Evolutionary conservation across 2,113 vertebrate genomes (phyloP).

Genomic region (Brachyhypopomus gauderio): DNA sequence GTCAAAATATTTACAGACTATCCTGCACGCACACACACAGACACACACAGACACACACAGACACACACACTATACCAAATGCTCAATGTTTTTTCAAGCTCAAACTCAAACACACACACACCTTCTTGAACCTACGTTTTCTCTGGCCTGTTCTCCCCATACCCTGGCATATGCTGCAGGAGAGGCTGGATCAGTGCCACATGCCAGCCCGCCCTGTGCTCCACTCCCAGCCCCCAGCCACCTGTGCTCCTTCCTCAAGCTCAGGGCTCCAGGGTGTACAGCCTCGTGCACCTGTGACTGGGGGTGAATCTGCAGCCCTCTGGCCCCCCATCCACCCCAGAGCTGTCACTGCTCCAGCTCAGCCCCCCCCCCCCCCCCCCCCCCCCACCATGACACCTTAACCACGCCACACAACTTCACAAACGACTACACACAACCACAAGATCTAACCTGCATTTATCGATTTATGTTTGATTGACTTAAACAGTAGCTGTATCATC

Average conservation of each 20-base stretch:
- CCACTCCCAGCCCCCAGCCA: constrained; percentile 68
- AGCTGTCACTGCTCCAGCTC: constrained; percentile 49
- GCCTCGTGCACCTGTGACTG: constrained; percentile 52
- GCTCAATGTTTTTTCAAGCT: background rate
- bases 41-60: background rate
- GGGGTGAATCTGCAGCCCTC: constrained; percentile 42
- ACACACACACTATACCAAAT: background rate
- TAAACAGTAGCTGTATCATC: background rate
- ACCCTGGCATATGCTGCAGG: constrained; percentile 71
- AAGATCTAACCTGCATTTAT: constrained; percentile 8
- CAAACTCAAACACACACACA: background rate
- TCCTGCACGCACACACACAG: background rate
- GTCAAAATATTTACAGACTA: background rate
- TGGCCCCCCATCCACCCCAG: constrained; percentile 21
- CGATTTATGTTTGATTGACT: background rate
- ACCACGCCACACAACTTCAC: constrained; percentile 8
- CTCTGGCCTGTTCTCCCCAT: constrained; percentile 38
- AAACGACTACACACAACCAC: constrained; percentile 11
- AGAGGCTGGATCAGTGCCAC: constrained; percentile 75
- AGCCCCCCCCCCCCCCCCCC: constrained; percentile 14
- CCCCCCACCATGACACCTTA: background rate
- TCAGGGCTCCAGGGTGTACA: constrained; percentile 38
- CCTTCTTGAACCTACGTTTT: constrained; percentile 17
- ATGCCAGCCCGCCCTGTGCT: constrained; percentile 71
- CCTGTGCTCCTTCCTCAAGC: constrained; percentile 69